phyloP scores from a whole-genome alignment of 2,888 invertebrate species.

The Axea sp. region DNA sequence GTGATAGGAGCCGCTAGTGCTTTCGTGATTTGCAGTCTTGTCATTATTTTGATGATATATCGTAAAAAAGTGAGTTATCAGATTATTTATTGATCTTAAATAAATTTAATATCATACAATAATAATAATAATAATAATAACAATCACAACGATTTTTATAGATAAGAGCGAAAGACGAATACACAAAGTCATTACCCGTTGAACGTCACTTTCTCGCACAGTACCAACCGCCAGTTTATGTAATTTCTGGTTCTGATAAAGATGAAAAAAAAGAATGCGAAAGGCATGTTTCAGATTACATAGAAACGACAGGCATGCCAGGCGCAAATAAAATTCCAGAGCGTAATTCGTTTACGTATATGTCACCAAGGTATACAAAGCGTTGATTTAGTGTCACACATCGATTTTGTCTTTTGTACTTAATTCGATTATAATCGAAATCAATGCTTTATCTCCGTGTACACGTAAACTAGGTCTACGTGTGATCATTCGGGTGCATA shows the following conservation, averaged over 20 bases:
- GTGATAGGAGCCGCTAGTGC: conserved; percentile 89
- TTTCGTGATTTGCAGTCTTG: conserved; percentile 88
- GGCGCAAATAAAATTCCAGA: conserved; percentile 37
- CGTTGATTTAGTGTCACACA: conserved; percentile 41
- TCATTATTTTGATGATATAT: conserved; percentile 88
- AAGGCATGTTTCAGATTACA: conserved; percentile 41
- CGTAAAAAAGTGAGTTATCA: conserved; percentile 81
- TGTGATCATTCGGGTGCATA: conserved; percentile 27
- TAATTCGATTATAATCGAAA: conserved; percentile 54
- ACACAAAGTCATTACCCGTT: conserved; percentile 48
- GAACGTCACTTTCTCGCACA: conserved; percentile 83
- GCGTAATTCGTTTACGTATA: conserved; percentile 41
- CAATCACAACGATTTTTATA: conserved; percentile 15
- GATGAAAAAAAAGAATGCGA: conserved; percentile 74
- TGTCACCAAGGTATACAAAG: conserved; percentile 46
- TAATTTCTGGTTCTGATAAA: conserved; percentile 85
- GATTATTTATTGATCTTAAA: conserved; percentile 1
- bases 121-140: neutral
- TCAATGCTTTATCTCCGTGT: conserved; percentile 41
- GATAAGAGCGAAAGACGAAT: conserved; percentile 58
- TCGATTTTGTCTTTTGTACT: conserved; percentile 55
- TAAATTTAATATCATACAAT: neutral
- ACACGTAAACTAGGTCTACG: conserved; percentile 38
- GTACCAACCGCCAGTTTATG: conserved; percentile 84
- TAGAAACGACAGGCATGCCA: conserved; percentile 27